Base-by-base conservation (phyloP, 2,797 vertebrate species). In the Manis javanica region DNA sequence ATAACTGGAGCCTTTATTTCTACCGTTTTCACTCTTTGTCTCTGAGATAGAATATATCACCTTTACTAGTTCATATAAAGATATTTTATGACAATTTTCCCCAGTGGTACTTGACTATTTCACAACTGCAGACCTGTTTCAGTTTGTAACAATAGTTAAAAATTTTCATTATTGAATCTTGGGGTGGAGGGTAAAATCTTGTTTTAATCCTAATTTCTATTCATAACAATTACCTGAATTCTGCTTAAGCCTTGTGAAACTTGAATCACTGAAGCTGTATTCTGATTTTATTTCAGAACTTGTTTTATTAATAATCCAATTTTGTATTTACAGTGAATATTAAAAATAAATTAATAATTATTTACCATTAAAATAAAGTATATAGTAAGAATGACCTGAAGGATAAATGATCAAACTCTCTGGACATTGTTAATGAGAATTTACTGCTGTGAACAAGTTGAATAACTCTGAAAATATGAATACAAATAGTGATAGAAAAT, bases 321-420 rank as follows among this genome's bases (percentile, higher is more conserved):
- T 94, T 96, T 90, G 37, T 34, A 85, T 88, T 93, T 91, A 24
- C 37, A 81, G 57, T 75, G 23, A 55, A 12, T 12, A 93, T 97
- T 85, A 87, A 88, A 93, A 85, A 93, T 94, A 96, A 95, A 84
- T 83, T 91, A 91, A 96, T 89, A 88, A 97, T n/a, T 11, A 77
- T 49, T 93, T 21, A 74, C 61, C 24, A 77, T 85, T 94, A 78
- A 95, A 95, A 97, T 71, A 64, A 95, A 94, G 5, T 55, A 37
- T 55, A 12, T 81, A 94, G 34, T 78, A 83, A 68, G 31, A 81
- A 85, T 90, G 85, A 59, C 4, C 46, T 84, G 59, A 66, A 94
- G 87, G 6, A 15, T 88, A 90, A 91, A 96, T 95, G 78, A 86
- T 88, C 88, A 89, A 84, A 82, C 26, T 87, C 49, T 78, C 72